Evolutionary conservation across 64 coral and sea anemone genomes (phyloP).

Genomic region (Orbicella faveolata): DNA sequence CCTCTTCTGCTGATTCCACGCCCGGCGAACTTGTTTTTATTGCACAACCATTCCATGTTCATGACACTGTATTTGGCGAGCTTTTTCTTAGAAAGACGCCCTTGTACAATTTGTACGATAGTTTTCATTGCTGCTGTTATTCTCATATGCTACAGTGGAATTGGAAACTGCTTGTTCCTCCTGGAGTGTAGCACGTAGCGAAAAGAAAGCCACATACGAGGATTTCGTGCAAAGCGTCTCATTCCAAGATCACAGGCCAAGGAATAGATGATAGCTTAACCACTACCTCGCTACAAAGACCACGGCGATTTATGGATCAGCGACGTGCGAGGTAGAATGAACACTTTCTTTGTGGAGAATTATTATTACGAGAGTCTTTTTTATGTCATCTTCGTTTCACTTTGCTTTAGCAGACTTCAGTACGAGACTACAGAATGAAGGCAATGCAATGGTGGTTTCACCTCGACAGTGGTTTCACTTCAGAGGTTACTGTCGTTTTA

Average conservation of each 20-base stretch:
- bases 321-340: no score
- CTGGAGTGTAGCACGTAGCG: slow-evolving; percentile 85
- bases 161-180: slow-evolving; percentile 97
- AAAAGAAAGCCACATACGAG: background rate
- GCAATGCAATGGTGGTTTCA: no score
- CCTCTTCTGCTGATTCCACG: slow-evolving; percentile 94
- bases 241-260: background rate
- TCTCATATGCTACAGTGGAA: slow-evolving; percentile 99
- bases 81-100: slow-evolving; percentile 98
- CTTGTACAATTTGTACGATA: slow-evolving; percentile 98
- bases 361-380: no score
- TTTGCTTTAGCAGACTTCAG: no score
- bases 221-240: slow-evolving; percentile 5
- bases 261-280: background rate
- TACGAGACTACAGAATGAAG: no score
- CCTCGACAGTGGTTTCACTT: no score
- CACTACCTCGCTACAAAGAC: no score
- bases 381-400: no score
- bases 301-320: no score
- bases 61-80: slow-evolving; percentile 99
- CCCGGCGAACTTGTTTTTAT: slow-evolving; percentile 85
- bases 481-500: background rate
- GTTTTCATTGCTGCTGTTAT: slow-evolving; percentile 95
- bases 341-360: no score
- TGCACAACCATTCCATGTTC: slow-evolving; percentile 99